Evolutionary conservation across 2,888 invertebrate genomes (phyloP).

Genomic region (Lacanobia wlatinum): DNA sequence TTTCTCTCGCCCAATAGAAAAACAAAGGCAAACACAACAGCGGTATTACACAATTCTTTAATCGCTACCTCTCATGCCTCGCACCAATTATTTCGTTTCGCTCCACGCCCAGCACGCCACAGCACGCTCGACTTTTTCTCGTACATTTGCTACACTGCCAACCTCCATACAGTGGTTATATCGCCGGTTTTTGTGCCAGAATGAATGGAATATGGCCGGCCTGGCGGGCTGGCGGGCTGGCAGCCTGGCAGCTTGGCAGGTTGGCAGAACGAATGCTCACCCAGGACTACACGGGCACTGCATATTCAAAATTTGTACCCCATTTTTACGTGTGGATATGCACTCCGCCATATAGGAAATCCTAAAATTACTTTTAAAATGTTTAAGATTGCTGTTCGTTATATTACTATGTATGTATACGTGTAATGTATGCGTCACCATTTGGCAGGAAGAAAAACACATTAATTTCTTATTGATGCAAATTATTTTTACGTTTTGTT

Average conservation of each 20-base stretch:
- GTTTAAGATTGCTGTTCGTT: slow-evolving; percentile 19
- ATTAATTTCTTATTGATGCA: slow-evolving; percentile 38
- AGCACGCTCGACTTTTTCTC: slow-evolving; percentile 77
- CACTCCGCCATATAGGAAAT: slow-evolving; percentile 22
- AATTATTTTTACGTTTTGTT: slow-evolving; percentile 30
- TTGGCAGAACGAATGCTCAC: slow-evolving; percentile 43
- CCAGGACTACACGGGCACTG: slow-evolving; percentile 63
- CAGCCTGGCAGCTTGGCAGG: slow-evolving; percentile 40
- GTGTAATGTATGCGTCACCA: slow-evolving; percentile 45
- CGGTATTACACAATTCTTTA: too few species aligned
- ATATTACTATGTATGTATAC: slow-evolving; percentile 39
- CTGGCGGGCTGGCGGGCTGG: slow-evolving; percentile 57
- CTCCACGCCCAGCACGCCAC: slow-evolving; percentile 68
- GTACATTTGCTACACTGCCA: slow-evolving; percentile 74
- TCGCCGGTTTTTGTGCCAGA: slow-evolving; percentile 71
- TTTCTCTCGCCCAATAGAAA: too few species aligned
- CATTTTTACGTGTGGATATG: slow-evolving; percentile 53
- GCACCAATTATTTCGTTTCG: slow-evolving; percentile 30
- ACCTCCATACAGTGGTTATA: slow-evolving; percentile 71
- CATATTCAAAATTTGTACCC: slow-evolving; percentile 70
- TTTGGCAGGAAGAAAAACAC: slow-evolving; percentile 36
- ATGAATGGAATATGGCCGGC: slow-evolving; percentile 71
- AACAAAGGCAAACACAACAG: not conserved
- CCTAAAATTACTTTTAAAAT: slow-evolving; percentile 7
- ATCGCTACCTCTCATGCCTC: slow-evolving; percentile 25